These are phyloP conservation scores for Fopius arisanus DNA, from an alignment of 1,140 invertebrate species.

Conservation along the genomic window DNA sequence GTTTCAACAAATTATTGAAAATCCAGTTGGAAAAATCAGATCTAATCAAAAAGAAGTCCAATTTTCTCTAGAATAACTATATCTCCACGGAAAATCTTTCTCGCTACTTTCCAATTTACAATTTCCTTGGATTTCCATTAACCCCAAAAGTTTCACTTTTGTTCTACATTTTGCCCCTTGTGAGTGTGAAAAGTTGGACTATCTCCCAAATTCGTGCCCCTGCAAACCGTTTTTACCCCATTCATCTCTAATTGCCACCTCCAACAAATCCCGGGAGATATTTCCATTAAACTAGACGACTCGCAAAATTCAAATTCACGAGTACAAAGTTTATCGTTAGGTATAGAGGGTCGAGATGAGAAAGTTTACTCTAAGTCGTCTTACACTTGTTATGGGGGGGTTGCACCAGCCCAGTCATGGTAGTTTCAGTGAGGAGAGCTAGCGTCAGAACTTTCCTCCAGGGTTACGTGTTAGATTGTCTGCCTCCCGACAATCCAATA, in stretches of 20 bases:
- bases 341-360: slow-evolving; percentile 7
- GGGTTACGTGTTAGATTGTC: slow-evolving; percentile 12
- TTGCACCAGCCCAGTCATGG: neutral
- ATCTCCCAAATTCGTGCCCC: too few relatives aligned
- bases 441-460: neutral
- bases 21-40: too few relatives aligned
- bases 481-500: neutral
- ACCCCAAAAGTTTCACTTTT: too few relatives aligned
- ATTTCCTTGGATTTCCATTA: too few relatives aligned
- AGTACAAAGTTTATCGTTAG: slow-evolving; percentile 11
- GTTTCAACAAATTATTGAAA: too few relatives aligned
- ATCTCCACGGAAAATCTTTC: too few relatives aligned
- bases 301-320: slow-evolving; percentile 12
- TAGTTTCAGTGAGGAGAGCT: neutral
- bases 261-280: neutral
- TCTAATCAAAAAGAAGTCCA: too few relatives aligned
- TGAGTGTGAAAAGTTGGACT: too few relatives aligned
- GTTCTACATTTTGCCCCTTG: too few relatives aligned
- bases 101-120: too few relatives aligned
- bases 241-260: slow-evolving; percentile 11
- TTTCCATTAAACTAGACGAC: slow-evolving; percentile 11
- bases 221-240: neutral
- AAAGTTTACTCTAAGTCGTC: slow-evolving; percentile 14
- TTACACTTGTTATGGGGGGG: slow-evolving; percentile 11
- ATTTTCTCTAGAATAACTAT: too few relatives aligned